Base-by-base conservation (phyloP, 1,140 invertebrate species). In the Pseudomyrmex gracilis region DNA sequence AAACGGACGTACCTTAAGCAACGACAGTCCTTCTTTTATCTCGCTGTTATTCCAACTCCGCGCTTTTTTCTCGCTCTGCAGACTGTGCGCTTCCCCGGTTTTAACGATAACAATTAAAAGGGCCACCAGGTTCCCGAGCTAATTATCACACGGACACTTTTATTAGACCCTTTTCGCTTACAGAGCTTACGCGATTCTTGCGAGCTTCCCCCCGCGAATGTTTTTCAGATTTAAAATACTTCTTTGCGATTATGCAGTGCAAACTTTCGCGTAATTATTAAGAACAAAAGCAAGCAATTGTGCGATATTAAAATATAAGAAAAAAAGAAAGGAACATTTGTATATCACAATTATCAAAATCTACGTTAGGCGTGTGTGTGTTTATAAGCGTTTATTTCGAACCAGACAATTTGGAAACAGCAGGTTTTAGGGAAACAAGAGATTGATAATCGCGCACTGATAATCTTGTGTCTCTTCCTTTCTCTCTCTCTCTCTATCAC, bases 61-160 rank as follows among this genome's bases (percentile, higher is more conserved):
- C 82, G 64, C 64, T 88, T 64, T 86, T 78, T 61, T 63, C 73
- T 82, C 55, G 34, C 34, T 85, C 78, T 45, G 61, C 76, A 76
- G 71, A 58, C 63, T 63, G 12, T 58, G 66, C 73, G 49, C 60
- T 77, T 89, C 78, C 70, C 73, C 85, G 83, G 34, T 88, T 92
- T 92, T 93, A 93, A 92, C 90, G 91, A 85, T 85, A 87, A 91
- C 91, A 92, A 93, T 93, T 93, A 92, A 92, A 93, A 91, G 80
- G 64, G 73, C 86, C 70, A 53, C 49, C 73, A 43, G 34, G 34
- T 67, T 67, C 82, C 82, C 64, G 63, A 92, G 89, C 91, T 92
- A 93, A 93, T 93, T 93, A 91, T 93, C 88, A 73, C 87, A 80
- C 66, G 87, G 85, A 84, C 83, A 83, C 83, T 88, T 90, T 92